Evolutionary conservation across 2,888 invertebrate species (phyloP).

Genomic region (Leptogaster cylindrica): DNA sequence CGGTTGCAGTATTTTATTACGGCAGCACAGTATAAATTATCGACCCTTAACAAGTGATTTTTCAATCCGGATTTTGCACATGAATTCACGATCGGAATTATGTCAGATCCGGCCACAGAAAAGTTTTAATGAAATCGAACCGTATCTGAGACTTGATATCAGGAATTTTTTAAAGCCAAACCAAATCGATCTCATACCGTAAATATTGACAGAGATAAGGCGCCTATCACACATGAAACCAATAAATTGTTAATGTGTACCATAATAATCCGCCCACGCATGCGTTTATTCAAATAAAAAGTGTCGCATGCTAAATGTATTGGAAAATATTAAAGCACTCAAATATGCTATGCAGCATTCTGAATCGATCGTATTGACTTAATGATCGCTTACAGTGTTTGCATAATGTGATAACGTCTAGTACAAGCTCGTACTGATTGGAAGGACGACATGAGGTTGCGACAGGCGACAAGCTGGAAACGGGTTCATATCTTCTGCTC

Average conservation of each 20-base stretch:
- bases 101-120: no score
- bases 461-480: conserved; percentile 1
- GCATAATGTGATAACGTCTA: conserved; percentile 17
- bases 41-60: background rate
- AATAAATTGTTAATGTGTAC: conserved; percentile 40
- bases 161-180: background rate
- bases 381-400: conserved; percentile 38
- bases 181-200: background rate
- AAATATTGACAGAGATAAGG: conserved; percentile 40
- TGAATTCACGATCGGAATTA: no score
- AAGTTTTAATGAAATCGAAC: no score
- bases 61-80: background rate
- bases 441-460: background rate
- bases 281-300: conserved; percentile 6
- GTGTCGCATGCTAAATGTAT: conserved; percentile 10
- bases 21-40: no score
- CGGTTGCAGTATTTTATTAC: no score
- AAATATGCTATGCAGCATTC: background rate
- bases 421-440: conserved; percentile 3
- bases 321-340: background rate
- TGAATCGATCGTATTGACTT: conserved; percentile 29
- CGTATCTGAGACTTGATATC: no score
- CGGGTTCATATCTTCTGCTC: conserved; percentile 6
- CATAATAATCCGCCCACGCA: conserved; percentile 41
- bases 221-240: conserved; percentile 10